phyloP scores from a whole-genome alignment of 2,888 invertebrate genomes.

The Axea sp. region DNA sequence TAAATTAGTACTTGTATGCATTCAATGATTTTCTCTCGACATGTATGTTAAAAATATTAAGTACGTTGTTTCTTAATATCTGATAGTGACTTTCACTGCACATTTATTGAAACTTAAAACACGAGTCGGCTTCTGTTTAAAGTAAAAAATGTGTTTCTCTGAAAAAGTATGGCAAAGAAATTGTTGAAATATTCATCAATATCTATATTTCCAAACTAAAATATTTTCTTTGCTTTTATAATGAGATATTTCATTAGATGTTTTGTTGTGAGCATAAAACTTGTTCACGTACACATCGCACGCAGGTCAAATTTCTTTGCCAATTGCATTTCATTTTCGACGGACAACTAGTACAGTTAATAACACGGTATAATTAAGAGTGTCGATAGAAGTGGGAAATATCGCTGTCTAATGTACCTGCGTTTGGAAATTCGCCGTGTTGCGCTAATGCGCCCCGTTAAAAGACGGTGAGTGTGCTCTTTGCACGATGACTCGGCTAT shows the following conservation, averaged over 20 bases:
- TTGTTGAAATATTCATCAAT: too few relatives aligned
- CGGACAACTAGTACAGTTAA: slow-evolving; percentile 51
- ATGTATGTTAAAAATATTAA: slow-evolving; percentile 19
- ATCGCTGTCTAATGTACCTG: slow-evolving; percentile 61
- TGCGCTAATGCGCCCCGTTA: slow-evolving; percentile 71
- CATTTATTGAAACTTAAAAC: slow-evolving; percentile 7
- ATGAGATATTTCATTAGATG: too few relatives aligned
- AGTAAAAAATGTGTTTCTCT: too few relatives aligned
- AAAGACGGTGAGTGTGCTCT: slow-evolving; percentile 78
- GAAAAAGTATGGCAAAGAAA: too few relatives aligned
- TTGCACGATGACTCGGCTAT: slow-evolving; percentile 77
- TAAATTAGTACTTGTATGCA: slow-evolving; percentile 43
- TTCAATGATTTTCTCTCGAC: slow-evolving; percentile 19
- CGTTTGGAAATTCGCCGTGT: slow-evolving; percentile 66
- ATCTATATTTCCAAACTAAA: too few relatives aligned
- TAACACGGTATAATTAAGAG: slow-evolving; percentile 58
- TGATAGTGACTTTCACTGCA: slow-evolving; percentile 43
- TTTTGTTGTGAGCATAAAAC: slow-evolving; percentile 4
- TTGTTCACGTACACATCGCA: slow-evolving; percentile 10
- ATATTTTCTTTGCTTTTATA: too few relatives aligned
- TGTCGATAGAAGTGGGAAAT: slow-evolving; percentile 59
- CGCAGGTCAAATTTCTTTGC: slow-evolving; percentile 20
- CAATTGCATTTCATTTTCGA: slow-evolving; percentile 45
- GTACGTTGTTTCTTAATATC: slow-evolving; percentile 32
- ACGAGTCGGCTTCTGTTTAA: too few relatives aligned